phyloP scores from a whole-genome alignment of 2,113 vertebrate genomes.

The Sisor rabdophorus region DNA sequence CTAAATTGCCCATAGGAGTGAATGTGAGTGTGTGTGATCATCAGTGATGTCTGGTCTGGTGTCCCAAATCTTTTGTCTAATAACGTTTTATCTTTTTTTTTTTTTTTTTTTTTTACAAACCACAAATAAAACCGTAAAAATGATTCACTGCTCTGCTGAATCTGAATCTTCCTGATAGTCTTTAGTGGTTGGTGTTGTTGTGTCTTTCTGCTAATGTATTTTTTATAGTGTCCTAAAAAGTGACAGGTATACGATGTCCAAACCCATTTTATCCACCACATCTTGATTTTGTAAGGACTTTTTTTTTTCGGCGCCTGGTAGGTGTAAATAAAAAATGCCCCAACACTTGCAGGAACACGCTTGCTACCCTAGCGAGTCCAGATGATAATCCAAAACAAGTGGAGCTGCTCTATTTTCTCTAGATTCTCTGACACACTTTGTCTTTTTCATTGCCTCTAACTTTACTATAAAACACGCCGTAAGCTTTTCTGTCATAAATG shows the following conservation, averaged over 20 bases:
- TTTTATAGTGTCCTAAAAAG: background rate
- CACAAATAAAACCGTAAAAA: background rate
- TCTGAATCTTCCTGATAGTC: background rate
- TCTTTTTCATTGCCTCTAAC: background rate
- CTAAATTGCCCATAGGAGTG: too few species aligned
- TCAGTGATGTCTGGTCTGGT: too few species aligned
- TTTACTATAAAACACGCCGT: background rate
- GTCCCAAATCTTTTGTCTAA: too few species aligned
- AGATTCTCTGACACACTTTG: background rate
- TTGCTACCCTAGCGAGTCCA: background rate
- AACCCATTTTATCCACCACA: background rate
- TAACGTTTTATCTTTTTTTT: background rate
- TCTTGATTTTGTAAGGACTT: background rate
- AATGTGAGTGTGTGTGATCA: too few species aligned
- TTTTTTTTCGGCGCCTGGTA: background rate
- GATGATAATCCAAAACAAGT: slow-evolving; percentile 12
- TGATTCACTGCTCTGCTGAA: background rate
- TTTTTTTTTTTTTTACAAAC: background rate
- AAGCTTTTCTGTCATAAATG: too few species aligned
- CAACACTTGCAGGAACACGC: background rate
- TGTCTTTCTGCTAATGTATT: background rate
- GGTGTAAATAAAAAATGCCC: slow-evolving; percentile 1
- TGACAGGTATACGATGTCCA: background rate
- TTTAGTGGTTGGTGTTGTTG: background rate
- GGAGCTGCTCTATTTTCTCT: background rate